Evolutionary conservation across 1,140 invertebrate genomes (phyloP).

Genomic region (Leptinotarsa defecta): DNA sequence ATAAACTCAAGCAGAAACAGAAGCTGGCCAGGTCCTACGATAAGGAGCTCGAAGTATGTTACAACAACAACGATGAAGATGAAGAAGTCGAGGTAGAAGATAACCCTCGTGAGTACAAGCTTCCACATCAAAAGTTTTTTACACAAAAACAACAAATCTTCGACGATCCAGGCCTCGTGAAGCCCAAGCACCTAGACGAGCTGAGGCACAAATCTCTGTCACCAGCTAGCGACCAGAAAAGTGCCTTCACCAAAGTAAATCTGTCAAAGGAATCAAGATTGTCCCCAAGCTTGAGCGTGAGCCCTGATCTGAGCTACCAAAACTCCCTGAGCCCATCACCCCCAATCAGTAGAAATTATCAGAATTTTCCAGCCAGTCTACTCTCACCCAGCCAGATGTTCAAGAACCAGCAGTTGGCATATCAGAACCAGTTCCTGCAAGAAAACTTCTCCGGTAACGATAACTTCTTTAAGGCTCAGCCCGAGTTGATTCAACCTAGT

Average conservation of each 20-base stretch:
- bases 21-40: slow-evolving; percentile 46
- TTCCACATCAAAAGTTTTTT: slow-evolving; percentile 42
- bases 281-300: slow-evolving; percentile 70
- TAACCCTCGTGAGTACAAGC: slow-evolving; percentile 53
- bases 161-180: slow-evolving; percentile 63
- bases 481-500: slow-evolving; percentile 48
- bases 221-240: slow-evolving; percentile 58
- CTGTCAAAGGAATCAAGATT: slow-evolving; percentile 58
- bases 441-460: slow-evolving; percentile 51
- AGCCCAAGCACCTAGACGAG: slow-evolving; percentile 56
- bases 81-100: slow-evolving; percentile 60
- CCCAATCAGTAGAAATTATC: slow-evolving; percentile 55
- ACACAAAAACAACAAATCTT: slow-evolving; percentile 65
- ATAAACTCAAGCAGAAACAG: slow-evolving; percentile 73
- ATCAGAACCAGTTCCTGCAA: slow-evolving; percentile 60
- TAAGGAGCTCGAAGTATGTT: slow-evolving; percentile 49
- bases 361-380: slow-evolving; percentile 59
- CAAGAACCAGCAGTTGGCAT: slow-evolving; percentile 59
- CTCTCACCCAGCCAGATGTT: slow-evolving; percentile 61
- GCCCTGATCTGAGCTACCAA: slow-evolving; percentile 75
- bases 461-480: slow-evolving; percentile 47
- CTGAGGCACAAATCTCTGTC: slow-evolving; percentile 45
- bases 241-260: slow-evolving; percentile 80
- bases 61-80: slow-evolving; percentile 48
- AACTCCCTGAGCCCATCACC: slow-evolving; percentile 75